phyloP scores from a whole-genome alignment of 2,113 vertebrate genomes.

The Paratilapia polleni region DNA sequence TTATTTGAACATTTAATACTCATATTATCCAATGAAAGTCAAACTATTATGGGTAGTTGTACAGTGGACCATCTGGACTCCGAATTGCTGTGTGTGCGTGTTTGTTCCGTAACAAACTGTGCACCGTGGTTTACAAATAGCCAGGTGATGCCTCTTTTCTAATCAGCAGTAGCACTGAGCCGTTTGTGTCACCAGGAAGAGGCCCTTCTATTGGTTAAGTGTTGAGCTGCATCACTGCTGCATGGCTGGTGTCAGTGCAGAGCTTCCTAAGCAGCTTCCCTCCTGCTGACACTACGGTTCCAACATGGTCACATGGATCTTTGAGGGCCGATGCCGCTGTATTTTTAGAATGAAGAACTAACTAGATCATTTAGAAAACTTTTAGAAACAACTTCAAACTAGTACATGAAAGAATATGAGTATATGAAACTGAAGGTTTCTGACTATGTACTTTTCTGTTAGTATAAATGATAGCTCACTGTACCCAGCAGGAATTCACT shows the following conservation, averaged over 20 bases:
- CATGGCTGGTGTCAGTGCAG: slow-evolving; percentile 10
- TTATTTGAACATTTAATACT: slow-evolving; percentile 33
- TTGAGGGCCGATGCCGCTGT: slow-evolving; percentile 9
- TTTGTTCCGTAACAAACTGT: background rate
- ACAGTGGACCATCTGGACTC: slow-evolving; percentile 26
- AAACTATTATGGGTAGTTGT: background rate
- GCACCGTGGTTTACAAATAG: slow-evolving; percentile 10
- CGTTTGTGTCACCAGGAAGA: slow-evolving; percentile 21
- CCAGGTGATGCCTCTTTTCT: slow-evolving; percentile 39
- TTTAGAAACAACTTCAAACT: background rate
- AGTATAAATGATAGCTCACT: background rate
- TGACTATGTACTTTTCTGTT: background rate
- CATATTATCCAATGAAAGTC: slow-evolving; percentile 31
- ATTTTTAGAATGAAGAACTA: slow-evolving; percentile 20
- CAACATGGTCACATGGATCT: slow-evolving; percentile 32
- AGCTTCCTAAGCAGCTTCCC: slow-evolving; percentile 60
- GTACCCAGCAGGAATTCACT: background rate
- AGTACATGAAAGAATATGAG: background rate
- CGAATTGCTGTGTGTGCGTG: background rate
- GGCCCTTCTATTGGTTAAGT: background rate
- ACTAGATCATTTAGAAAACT: background rate
- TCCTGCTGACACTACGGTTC: slow-evolving; percentile 66
- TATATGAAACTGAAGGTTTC: fast-evolving
- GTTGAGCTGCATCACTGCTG: slow-evolving; percentile 27
- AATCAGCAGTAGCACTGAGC: slow-evolving; percentile 33